Base-by-base conservation (phyloP, 2,797 vertebrate genomes). In the Myotis findleyi region DNA sequence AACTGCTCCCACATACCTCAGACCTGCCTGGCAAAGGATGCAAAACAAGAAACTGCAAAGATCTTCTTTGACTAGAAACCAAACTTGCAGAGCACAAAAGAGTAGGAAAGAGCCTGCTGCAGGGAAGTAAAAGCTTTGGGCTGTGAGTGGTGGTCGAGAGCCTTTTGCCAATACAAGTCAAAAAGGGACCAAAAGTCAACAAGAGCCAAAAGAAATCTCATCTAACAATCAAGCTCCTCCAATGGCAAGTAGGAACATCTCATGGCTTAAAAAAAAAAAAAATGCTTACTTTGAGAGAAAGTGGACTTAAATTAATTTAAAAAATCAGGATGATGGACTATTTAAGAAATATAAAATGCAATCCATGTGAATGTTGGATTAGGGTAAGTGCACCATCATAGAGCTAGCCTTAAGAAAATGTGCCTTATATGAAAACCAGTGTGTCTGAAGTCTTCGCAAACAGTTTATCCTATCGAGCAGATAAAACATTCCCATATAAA, bases 281-380 rank as follows among this genome's bases (percentile, higher is more conserved):
- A 59, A 71, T 62, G 36, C 7, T 96, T 89, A 33, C 53, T 81
- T 76, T 95, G 49, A 44, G 59, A 87, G 53, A 92, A 77, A 90
- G 44, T 55, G n/a, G 49, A 20, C 57, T 92, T 93, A 83, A 38
- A 77, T 71, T 84, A 64, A n/a, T 64, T 41, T 51, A 49, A 91
- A 69, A 94, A 36, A 6, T 51, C 38, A 89, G 41, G 6, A 30
- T 73, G 68, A 86, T 47, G 2, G 33, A 30, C 49, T 73, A 36
- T 53, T 79, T 64, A 51, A 92, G 62, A 49, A 85, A 68, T 47
- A 77, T 14, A 77, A 95, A 92, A 92, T 91, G 8, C 21, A 82
- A 53, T 33, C 36, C 21, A 38, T 49, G 21, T 62, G 38, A 85
- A 84, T 49, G 20, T 5, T 71, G 71, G 81, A 64, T 20, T 18